Evolutionary conservation across 2,113 vertebrate species (phyloP).

Genomic region (Perca flavescens): DNA sequence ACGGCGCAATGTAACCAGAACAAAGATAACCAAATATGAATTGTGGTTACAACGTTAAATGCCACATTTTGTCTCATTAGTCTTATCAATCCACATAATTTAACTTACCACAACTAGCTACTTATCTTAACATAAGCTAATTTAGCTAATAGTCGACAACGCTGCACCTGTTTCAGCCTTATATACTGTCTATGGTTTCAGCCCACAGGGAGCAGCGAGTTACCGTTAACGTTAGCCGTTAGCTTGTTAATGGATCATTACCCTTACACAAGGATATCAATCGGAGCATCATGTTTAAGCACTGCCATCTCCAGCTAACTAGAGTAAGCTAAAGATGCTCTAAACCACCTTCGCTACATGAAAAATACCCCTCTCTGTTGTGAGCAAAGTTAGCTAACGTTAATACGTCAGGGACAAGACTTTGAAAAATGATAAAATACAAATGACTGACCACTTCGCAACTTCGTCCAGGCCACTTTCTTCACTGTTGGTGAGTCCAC

Average conservation of each 20-base stretch:
- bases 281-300: not conserved
- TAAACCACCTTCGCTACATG: not conserved
- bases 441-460: conserved; percentile 13
- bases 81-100: not conserved
- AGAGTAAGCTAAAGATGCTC: too few species aligned
- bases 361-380: accelerated
- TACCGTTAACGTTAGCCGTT: not conserved
- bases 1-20: not conserved
- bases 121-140: not conserved
- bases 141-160: not conserved
- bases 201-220: not conserved
- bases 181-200: too few species aligned
- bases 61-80: not conserved
- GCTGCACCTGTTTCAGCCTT: not conserved
- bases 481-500: not conserved
- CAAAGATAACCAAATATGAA: not conserved
- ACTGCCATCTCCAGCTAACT: not conserved
- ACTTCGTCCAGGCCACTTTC: not conserved
- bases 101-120: not conserved
- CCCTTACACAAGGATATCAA: not conserved
- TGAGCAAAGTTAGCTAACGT: not conserved
- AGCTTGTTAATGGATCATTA: not conserved
- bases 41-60: not conserved
- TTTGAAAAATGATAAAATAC: not conserved
- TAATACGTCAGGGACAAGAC: not conserved